Conservation (phyloP, 2,797 vertebrate species). For the Pseudocheirus occidentalis region DNA sequence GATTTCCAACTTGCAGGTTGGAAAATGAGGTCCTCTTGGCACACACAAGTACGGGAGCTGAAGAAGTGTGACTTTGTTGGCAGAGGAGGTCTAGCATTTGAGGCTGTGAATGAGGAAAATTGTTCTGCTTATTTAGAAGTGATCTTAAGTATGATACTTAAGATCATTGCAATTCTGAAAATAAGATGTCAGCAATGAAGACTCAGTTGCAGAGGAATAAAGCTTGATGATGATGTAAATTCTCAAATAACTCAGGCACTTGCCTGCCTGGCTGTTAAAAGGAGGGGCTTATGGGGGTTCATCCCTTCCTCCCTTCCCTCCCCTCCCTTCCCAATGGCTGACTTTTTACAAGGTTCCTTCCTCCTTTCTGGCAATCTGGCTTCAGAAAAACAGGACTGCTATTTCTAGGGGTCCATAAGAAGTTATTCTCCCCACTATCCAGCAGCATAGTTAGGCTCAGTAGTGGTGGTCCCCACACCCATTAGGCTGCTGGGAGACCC, state of each 20-base stretch:
- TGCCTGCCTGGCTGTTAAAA: constrained; percentile 15
- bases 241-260: constrained; percentile 16
- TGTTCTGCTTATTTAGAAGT: constrained; percentile 24
- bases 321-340: not conserved
- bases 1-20: not conserved
- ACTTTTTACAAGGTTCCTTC: not conserved
- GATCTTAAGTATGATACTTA: constrained; percentile 36
- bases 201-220: constrained; percentile 13
- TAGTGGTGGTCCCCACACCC: too few relatives aligned
- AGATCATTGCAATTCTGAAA: constrained; percentile 39
- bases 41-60: too few relatives aligned
- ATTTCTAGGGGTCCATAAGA: not conserved
- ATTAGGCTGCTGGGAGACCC: not conserved
- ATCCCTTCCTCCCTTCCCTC: not conserved
- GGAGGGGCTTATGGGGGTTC: not conserved
- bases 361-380: not conserved
- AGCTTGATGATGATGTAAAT: constrained; percentile 58
- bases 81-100: not conserved
- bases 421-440: not conserved
- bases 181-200: constrained; percentile 56
- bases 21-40: not conserved
- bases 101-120: not conserved
- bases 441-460: not conserved
- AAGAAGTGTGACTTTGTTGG: not conserved
- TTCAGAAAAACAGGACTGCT: not conserved